Conservation (phyloP, 2,113 vertebrate species). For the Channa maculata region DNA sequence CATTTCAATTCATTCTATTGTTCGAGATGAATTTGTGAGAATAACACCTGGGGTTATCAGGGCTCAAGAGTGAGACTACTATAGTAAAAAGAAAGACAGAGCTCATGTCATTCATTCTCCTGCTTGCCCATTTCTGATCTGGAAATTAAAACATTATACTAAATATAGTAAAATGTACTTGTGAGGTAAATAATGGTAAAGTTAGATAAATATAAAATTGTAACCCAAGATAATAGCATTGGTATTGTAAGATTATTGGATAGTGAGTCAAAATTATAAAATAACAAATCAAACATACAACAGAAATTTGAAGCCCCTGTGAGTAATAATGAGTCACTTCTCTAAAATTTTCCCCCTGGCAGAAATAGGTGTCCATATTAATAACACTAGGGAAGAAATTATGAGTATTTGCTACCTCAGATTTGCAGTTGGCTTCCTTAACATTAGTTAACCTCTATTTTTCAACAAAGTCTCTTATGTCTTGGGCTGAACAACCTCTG, state of each 20-base stretch:
- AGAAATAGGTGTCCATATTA: neutral
- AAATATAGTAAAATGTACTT: too few relatives aligned
- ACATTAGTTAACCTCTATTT: slow-evolving; percentile 5
- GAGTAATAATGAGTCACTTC: neutral
- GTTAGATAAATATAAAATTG: too few relatives aligned
- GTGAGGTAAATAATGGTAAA: too few relatives aligned
- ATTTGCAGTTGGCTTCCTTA: neutral
- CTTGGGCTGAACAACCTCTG: slow-evolving; percentile 15
- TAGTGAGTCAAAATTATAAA: neutral
- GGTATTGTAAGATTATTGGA: neutral
- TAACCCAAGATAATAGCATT: too few relatives aligned
- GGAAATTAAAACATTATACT: too few relatives aligned
- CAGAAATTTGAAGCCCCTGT: neutral
- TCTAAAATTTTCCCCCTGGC: neutral
- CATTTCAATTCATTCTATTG: slow-evolving; percentile 69
- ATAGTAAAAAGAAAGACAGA: slow-evolving; percentile 24
- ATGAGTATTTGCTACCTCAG: neutral
- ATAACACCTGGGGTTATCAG: slow-evolving; percentile 39
- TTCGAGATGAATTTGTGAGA: slow-evolving; percentile 50
- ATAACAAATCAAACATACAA: neutral
- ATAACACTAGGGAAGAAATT: neutral
- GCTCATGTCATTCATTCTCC: too few relatives aligned
- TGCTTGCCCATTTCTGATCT: too few relatives aligned
- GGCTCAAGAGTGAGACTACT: slow-evolving; percentile 29
- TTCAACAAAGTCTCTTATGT: neutral